Conservation (phyloP, 2,113 vertebrate species). For the Fukomys damarensis region DNA sequence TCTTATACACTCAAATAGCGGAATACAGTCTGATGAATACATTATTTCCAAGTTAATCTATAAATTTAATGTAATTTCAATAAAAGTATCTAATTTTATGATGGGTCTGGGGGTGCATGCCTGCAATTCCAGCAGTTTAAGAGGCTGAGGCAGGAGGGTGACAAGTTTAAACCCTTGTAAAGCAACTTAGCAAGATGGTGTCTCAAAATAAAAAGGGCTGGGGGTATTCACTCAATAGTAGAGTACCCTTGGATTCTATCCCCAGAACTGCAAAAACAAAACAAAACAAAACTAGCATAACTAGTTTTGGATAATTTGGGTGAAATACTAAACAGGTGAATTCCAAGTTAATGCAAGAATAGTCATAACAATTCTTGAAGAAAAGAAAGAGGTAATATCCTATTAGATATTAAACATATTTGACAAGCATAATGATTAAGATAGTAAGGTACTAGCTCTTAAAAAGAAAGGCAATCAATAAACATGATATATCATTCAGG, state of each 20-base stretch:
- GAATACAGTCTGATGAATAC: not conserved
- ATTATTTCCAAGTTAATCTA: constrained; percentile 7
- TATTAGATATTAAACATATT: not conserved
- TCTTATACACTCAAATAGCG: not conserved
- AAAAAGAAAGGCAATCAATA: not conserved
- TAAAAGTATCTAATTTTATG: not conserved
- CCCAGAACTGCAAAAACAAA: not conserved
- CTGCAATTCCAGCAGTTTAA: not conserved
- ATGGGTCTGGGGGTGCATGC: not conserved
- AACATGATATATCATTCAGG: not conserved
- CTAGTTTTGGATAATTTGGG: not conserved
- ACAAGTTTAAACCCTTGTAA: not conserved
- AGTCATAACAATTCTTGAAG: not conserved
- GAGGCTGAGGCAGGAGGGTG: not conserved
- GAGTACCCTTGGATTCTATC: not conserved
- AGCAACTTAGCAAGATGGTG: not conserved
- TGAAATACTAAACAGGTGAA: not conserved
- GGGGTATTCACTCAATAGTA: no score
- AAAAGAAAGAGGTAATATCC: not conserved
- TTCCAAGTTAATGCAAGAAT: constrained; percentile 1
- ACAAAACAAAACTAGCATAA: not conserved
- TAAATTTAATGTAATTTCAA: not conserved
- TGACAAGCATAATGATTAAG: not conserved
- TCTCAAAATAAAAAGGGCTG: not conserved
- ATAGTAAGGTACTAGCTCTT: not conserved